phyloP scores from a whole-genome alignment of 2,888 invertebrate genomes.

The Polyommatus icarus region DNA sequence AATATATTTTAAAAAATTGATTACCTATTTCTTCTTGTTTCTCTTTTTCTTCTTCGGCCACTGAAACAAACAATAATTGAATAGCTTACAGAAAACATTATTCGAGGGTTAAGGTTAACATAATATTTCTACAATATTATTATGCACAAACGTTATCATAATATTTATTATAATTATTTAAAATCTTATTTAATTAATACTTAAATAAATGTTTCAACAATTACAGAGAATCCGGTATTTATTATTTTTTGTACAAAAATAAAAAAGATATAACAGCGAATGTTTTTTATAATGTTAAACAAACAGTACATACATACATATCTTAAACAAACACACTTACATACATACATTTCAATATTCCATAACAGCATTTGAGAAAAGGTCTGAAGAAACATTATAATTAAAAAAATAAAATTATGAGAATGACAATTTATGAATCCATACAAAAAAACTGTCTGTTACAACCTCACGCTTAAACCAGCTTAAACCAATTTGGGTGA shows the following conservation, averaged over 20 bases:
- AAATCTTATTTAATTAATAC: too few relatives aligned
- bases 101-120: too few relatives aligned
- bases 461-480: too few relatives aligned
- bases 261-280: neutral
- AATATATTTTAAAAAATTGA: neutral
- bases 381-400: neutral
- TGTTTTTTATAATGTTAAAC: neutral
- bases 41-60: constrained; percentile 58
- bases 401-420: neutral
- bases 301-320: constrained; percentile 25
- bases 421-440: neutral
- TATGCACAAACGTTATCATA: too few relatives aligned
- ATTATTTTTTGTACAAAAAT: neutral
- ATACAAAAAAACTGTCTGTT: neutral
- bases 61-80: constrained; percentile 59
- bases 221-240: too few relatives aligned
- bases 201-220: too few relatives aligned
- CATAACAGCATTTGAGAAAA: neutral
- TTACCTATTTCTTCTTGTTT: constrained; percentile 47
- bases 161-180: too few relatives aligned
- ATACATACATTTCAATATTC: neutral
- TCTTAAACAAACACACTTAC: constrained; percentile 22
- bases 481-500: too few relatives aligned
- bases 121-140: too few relatives aligned
- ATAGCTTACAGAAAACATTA: neutral